Conservation (phyloP, 1,140 invertebrate species). For the Physella acuta region DNA sequence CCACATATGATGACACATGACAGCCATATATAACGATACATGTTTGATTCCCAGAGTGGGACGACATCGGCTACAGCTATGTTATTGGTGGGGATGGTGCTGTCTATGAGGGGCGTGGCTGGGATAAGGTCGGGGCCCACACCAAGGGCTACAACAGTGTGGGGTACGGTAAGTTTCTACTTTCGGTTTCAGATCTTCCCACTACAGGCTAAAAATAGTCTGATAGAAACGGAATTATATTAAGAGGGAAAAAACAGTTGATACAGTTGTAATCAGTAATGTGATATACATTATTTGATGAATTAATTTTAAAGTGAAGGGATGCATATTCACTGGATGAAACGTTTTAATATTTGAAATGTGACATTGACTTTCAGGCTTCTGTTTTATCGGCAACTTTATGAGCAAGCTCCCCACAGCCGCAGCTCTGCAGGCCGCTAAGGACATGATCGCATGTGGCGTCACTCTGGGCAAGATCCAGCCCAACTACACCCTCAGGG, state of each 20-base stretch:
- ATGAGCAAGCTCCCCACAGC: conserved; percentile 29
- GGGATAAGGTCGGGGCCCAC: conserved; percentile 70
- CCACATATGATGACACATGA: not conserved
- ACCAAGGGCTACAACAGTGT: conserved; percentile 66
- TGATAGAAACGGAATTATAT: not conserved
- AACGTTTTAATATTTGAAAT: no score
- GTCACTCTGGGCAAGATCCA: conserved; percentile 33
- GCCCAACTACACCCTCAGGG: conserved; percentile 34
- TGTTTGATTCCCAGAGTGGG: no score
- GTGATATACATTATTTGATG: no score
- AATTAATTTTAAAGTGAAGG: no score
- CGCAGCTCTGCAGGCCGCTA: conserved; percentile 34
- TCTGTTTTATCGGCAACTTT: not conserved
- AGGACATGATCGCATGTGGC: conserved; percentile 38
- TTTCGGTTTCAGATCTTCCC: not conserved
- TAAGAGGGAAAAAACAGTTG: no score
- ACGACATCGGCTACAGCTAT: conserved; percentile 75
- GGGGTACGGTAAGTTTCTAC: not conserved
- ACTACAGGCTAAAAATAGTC: not conserved
- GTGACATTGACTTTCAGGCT: conserved; percentile 9
- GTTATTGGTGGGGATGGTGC: conserved; percentile 76
- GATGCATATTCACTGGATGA: no score
- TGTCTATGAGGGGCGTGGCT: conserved; percentile 76
- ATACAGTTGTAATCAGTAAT: no score
- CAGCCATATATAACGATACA: not conserved